Base-by-base conservation (phyloP, 1,140 invertebrate species). In the Druon quercuslanigerum region DNA sequence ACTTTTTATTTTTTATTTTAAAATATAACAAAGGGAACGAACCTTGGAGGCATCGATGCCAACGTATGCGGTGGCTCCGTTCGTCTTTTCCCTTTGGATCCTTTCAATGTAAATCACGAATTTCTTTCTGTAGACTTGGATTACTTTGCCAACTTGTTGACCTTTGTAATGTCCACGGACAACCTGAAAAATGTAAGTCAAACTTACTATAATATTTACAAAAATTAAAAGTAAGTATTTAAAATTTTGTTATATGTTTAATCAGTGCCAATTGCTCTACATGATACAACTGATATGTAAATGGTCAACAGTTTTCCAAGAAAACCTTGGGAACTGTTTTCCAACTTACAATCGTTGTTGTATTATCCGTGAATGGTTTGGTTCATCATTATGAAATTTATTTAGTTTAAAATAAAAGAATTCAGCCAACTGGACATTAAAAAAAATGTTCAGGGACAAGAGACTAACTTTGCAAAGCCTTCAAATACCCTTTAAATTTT, bases 1-100 rank as follows among this genome's bases (percentile, higher is more conserved):
- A 33, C 0, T 33, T 33, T 33, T 33, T 33, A 33, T 33, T 33
- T 33, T n/a, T 11, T 51, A 51, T 17, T 76, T 40, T 16, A 16
- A 46, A 46, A 46, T 46, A 46, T 46, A 46, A 5, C 0, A 0
- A 46, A 46, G 9, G 73, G 73, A 74, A 89, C 84, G 90, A 92
- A 98, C 97, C 93, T 99, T 99, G 83, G 98, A 99, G 82, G 98
- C 98, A 90, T 99, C 98, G 90, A 99, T 99, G 85, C 98, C 98
- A 82, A 99, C 98, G 91, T 99, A 98, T 73, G 99, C 98, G 86
- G 97, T 98, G 74, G 98, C 96, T 85, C 98, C 99, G 90, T 99
- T 99, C 56, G 98, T 98, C 89, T 99, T 99, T 92, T 99, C 98
- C 87, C 98, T 94, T 92, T 99, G 98, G 89, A 99, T 99, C 91